Percentiles rank a stretch among this genome's conserved stretches.
Conservation (phyloP, 2,113 vertebrate genomes). For the Phrynosoma platyrhinos region DNA sequence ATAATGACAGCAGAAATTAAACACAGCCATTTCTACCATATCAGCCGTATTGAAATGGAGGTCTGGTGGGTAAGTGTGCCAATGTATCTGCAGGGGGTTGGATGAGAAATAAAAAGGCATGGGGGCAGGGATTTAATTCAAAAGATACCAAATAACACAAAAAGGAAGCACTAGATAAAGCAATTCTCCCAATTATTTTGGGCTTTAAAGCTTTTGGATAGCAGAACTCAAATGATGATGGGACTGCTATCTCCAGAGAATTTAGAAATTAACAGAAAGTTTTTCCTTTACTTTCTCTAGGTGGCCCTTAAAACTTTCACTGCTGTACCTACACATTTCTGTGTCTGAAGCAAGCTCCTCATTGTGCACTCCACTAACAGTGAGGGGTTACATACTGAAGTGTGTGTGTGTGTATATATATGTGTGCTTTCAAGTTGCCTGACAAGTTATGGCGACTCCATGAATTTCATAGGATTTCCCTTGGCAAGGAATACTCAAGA, state of each 20-base stretch:
- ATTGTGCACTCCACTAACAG: no score
- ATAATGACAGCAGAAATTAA: conserved; percentile 10
- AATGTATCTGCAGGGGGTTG: neutral
- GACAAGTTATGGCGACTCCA: no score
- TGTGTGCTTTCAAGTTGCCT: no score
- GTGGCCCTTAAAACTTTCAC: no score
- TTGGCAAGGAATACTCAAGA: no score
- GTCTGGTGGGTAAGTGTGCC: neutral
- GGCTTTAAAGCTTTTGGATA: neutral
- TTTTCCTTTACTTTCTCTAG: neutral
- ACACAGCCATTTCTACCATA: neutral
- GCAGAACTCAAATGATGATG: neutral
- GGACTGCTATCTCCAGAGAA: neutral
- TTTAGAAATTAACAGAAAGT: neutral
- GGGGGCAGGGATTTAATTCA: neutral
- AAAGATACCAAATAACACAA: neutral
- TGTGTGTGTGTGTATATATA: no score
- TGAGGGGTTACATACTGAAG: no score
- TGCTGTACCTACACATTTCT: no score
- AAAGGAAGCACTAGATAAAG: neutral
- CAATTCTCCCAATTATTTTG: conserved; percentile 8
- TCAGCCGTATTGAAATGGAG: neutral
- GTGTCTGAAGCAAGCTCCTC: no score
- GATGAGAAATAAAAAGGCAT: neutral
- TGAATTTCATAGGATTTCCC: no score